A percentile compares a stretch with the other conserved stretches of the same genome.
Evolutionary conservation across 2,797 vertebrate species (phyloP).

Genomic region (Crax fasciolata): DNA sequence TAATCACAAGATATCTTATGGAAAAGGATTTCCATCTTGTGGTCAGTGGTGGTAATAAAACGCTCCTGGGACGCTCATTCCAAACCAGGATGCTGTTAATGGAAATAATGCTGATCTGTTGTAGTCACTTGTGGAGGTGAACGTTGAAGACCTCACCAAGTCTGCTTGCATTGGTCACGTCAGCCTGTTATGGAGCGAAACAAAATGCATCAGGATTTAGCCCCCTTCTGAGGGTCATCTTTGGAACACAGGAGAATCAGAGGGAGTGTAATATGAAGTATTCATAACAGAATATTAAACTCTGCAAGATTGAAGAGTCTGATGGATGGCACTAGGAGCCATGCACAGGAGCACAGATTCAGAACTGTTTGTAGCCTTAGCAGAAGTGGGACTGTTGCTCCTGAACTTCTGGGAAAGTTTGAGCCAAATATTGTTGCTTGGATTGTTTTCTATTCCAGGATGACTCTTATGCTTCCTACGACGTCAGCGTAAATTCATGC

Average conservation of each 20-base stretch:
- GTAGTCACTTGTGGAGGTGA: not conserved
- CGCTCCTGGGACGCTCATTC: not conserved
- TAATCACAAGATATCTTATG: not conserved
- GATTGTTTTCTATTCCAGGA: conserved; percentile 59
- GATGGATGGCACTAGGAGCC: not conserved
- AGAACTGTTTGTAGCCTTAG: not conserved
- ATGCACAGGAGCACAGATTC: not conserved
- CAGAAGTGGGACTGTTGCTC: not conserved
- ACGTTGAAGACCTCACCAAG: not conserved
- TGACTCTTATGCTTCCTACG: not conserved
- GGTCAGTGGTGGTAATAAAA: conserved; percentile 57
- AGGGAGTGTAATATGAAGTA: not conserved
- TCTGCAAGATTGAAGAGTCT: not conserved
- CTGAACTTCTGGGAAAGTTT: conserved; percentile 38
- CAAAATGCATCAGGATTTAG: not conserved
- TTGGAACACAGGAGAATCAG: not conserved
- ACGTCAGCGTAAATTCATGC: not conserved
- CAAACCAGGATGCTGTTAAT: not conserved
- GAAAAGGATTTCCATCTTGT: conserved; percentile 73
- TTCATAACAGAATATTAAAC: not conserved
- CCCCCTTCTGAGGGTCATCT: not conserved
- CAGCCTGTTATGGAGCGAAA: not conserved
- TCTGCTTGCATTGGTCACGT: not conserved
- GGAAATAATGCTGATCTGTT: not conserved
- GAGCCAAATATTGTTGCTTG: conserved; percentile 13